Conservation (phyloP, 2,113 vertebrate species). For the Heterotis niloticus region DNA sequence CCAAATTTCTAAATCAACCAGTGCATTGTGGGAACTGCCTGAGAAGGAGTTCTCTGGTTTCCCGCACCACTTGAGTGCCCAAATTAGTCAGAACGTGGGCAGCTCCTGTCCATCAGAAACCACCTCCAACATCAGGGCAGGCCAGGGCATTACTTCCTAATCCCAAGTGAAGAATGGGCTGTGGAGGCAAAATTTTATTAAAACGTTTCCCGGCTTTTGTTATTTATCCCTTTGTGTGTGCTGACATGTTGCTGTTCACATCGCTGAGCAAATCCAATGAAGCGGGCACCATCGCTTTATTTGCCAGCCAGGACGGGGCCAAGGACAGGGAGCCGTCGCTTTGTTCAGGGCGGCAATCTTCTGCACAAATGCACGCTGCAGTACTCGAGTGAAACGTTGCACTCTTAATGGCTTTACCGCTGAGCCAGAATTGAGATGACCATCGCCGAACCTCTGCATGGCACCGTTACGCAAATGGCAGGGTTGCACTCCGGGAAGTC, state of each 20-base stretch:
- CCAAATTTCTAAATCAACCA: not conserved
- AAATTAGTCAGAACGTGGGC: not conserved
- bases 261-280: not conserved
- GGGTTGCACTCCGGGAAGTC: not conserved
- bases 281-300: not conserved
- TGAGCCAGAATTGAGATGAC: not conserved
- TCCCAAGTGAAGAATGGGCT: not conserved
- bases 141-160: no score
- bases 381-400: not conserved
- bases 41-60: not conserved
- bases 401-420: not conserved
- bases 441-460: not conserved
- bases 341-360: not conserved
- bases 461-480: not conserved
- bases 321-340: not conserved
- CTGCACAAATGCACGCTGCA: not conserved
- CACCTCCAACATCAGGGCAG: not conserved
- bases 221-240: not conserved
- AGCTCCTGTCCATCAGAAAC: not conserved
- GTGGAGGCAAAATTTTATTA: not conserved
- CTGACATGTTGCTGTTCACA: not conserved
- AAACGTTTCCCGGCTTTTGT: no score
- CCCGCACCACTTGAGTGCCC: not conserved
- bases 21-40: not conserved
- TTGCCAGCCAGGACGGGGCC: not conserved